A percentile compares a stretch with the other conserved stretches of the same genome.
Evolutionary conservation across 2,888 invertebrate genomes (phyloP).

Genomic region (Lagria hirta): DNA sequence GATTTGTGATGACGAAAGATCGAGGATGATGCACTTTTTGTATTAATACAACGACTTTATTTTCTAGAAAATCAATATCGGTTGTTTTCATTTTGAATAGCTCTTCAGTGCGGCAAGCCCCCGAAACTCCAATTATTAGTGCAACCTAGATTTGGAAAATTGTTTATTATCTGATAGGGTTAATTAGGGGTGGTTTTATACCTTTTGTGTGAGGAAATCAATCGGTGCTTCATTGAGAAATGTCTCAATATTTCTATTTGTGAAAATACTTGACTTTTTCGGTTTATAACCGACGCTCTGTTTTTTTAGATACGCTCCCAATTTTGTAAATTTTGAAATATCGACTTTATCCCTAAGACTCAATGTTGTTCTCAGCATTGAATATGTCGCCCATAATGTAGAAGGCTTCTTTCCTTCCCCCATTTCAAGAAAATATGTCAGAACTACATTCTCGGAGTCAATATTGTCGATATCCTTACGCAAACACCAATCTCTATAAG

Average conservation of each 20-base stretch:
- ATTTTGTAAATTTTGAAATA: conserved; percentile 6
- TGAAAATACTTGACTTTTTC: conserved; percentile 1
- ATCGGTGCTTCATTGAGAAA: conserved; percentile 1
- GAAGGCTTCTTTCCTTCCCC: too few relatives aligned
- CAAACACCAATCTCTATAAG: conserved; percentile 2
- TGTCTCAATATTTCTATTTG: conserved; percentile 1
- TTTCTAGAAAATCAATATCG: conserved; percentile 2
- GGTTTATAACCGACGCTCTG: conserved; percentile 2
- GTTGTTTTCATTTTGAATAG: conserved; percentile 4
- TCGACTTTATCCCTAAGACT: conserved; percentile 2
- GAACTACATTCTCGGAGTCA: conserved; percentile 1
- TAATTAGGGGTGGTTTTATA: too few relatives aligned
- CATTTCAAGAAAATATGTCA: conserved; percentile 3
- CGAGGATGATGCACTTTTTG: not conserved
- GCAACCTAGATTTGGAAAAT: conserved; percentile 3
- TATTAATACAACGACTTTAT: not conserved
- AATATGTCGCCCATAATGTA: conserved; percentile 1
- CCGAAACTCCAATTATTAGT: conserved; percentile 3
- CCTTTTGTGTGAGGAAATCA: conserved; percentile 3
- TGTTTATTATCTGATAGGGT: not conserved
- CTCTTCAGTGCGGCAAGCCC: conserved; percentile 3
- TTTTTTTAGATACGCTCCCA: conserved; percentile 4
- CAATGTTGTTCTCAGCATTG: conserved; percentile 1
- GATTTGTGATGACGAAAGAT: not conserved
- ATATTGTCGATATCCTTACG: not conserved